Evolutionary conservation across 2,113 vertebrate species (phyloP).

Genomic region (Cyphomyrus plagiostoma): DNA sequence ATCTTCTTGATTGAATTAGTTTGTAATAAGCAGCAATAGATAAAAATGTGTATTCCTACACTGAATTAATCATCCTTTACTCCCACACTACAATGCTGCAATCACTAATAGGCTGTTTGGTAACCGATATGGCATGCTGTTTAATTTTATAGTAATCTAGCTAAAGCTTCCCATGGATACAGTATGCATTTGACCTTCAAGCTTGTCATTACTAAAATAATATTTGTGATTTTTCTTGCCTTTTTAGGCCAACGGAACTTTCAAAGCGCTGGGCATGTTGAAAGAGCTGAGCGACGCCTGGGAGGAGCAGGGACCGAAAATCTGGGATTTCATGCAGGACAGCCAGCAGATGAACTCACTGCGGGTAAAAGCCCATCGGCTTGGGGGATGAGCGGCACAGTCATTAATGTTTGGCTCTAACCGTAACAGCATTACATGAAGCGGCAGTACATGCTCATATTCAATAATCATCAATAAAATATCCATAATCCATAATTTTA

Average conservation of each 20-base stretch:
- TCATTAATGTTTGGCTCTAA: background rate
- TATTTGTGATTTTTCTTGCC: constrained; percentile 8
- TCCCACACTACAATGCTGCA: background rate
- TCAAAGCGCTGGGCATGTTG: constrained; percentile 75
- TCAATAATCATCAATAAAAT: no score
- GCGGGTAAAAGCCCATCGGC: constrained; percentile 64
- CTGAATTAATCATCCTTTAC: background rate
- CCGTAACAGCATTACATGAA: background rate
- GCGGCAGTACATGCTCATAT: no score
- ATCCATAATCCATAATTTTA: background rate
- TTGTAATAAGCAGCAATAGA: background rate
- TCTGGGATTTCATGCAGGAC: constrained; percentile 78
- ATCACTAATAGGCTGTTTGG: background rate
- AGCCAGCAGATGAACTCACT: constrained; percentile 75
- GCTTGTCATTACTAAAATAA: background rate
- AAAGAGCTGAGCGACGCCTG: constrained; percentile 75
- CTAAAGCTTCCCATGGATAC: background rate
- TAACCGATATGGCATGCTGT: background rate
- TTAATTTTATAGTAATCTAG: background rate
- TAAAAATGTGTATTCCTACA: background rate
- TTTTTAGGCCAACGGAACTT: constrained; percentile 86
- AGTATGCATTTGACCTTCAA: background rate
- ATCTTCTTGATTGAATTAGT: background rate
- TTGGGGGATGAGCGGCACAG: background rate
- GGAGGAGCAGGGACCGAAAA: constrained; percentile 72